Evolutionary conservation across 2,888 invertebrate species (phyloP), one percentile per base, ranked within the genome.

Genomic region (Ditylenchus weischeri): DNA sequence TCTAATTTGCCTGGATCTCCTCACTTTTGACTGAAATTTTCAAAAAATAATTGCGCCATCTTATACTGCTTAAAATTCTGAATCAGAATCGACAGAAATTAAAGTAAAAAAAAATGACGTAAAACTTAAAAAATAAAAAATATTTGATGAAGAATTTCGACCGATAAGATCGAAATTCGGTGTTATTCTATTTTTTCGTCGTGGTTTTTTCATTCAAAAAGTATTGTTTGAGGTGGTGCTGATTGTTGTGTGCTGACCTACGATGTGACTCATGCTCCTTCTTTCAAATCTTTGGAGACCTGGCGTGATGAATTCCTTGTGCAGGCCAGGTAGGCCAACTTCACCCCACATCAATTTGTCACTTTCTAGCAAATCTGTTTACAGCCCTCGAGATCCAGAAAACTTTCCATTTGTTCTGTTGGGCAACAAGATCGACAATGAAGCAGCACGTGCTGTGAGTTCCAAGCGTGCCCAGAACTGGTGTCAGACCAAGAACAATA

Each of bases 301-400:
- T 98, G 98, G 98, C 88, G 96, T 82, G 98, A 98, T 85, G 98
- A 99, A 85, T 95, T 94, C 84, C 87, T 94, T 83, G 93, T 94
- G 84, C 87, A 89, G 69, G 82, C 80, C 21, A 78, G 76, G 79
- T 78, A 62, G 54, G 13, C 54, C 6, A 19, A 50, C 5, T 50
- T 21, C 21, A 6, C 2, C 3, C 29, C 29, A 29, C n/a, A n/a
- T 4, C 6, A 50, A 6, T 50, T 50, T 6, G 21, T 50, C 6
- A 2, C 50, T 21, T 19, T 4, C 50, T 21, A 50, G n/a, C 6
- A 50, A 19, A 4, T 93, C 84, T 86, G 88, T 83, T 93, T 95
- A 43, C 93, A 93, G 73, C 98, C n/a, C 98, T 1, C 87, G 94
- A 60, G 95, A 98, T 85, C 95, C 98, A 0, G 96, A 98, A 83